Base-by-base conservation (phyloP, 2,888 invertebrate species). In the Polyommatus icarus region DNA sequence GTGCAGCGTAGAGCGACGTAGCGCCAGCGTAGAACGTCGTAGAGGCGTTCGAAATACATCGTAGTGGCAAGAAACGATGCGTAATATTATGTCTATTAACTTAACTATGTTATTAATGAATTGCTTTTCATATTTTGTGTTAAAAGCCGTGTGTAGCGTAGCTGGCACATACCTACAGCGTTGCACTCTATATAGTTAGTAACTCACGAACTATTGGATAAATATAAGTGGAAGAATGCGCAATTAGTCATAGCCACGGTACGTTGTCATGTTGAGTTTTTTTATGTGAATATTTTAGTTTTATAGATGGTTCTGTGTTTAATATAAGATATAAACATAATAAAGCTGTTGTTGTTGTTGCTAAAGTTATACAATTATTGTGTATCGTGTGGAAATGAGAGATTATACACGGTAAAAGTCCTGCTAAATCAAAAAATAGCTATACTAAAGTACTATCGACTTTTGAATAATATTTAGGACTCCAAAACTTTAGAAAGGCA, bases 301-400 rank as follows among this genome's bases (percentile, higher is more conserved):
- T 83, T 84, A 83, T 81, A 83, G 82, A 83, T 82, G 85, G 84
- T 87, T 87, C 83, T 86, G 85, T 83, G 87, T 90, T 88, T 87
- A 88, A 85, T 87, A 86, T 89, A 88, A 88, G 84, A 81, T 81
- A 83, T 80, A 84, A 83, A 87, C 88, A 88, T 90, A 87, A 88
- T 89, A 90, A 89, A 91, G 93, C 93, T 93, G 93, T 94, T 94
- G 93, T 93, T 93, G 93, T 93, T 94, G 93, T 92, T 94, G 92
- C 93, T 93, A 90, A 87, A 92, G 90, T 92, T 93, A 91, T 91
- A 91, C 88, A 90, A 88, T 90, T 87, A 77, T 72, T 77, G 59
- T 91, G 87, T 91, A 91, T 78, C 87, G 84, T 88, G 86, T 84
- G 85, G 85, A 85, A 80, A 80, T 78, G 80, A 76, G 78, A 81